Conservation (phyloP, 2,888 invertebrate genomes). For the Microdon myrmicae region DNA sequence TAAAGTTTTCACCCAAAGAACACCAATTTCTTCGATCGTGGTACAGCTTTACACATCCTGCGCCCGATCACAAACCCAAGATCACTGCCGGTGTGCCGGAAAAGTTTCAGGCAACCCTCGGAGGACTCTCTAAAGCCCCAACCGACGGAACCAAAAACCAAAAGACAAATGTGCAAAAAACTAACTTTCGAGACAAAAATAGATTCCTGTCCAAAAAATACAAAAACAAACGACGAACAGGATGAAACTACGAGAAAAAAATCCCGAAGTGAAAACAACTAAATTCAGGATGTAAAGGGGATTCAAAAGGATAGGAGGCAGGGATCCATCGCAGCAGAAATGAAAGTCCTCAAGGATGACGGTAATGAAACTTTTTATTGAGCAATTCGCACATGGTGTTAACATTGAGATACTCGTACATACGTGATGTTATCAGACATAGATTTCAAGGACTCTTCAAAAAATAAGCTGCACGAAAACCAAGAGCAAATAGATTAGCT, state of each 20-base stretch:
- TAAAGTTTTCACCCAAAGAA: conserved; percentile 36
- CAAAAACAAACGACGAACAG: background rate
- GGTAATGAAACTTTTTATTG: conserved; percentile 51
- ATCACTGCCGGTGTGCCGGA: no score
- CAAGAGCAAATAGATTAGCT: conserved; percentile 10
- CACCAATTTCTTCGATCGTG: conserved; percentile 19
- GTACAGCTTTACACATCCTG: background rate
- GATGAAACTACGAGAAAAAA: background rate
- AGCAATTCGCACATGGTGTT: conserved; percentile 46
- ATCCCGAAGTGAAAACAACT: background rate
- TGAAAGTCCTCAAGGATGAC: conserved; percentile 34
- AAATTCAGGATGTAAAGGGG: background rate
- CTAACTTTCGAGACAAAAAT: conserved; percentile 41
- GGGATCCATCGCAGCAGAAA: conserved; percentile 10
- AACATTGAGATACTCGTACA: conserved; percentile 23
- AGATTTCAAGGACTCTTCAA: conserved; percentile 24
- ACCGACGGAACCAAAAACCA: conserved; percentile 23
- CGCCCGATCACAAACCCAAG: conserved; percentile 2
- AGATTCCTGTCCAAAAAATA: conserved; percentile 11
- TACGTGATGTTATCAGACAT: conserved; percentile 34
- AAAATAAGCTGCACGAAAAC: no score
- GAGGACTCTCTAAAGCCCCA: conserved; percentile 19
- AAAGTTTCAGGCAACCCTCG: conserved; percentile 31
- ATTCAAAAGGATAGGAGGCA: no score
- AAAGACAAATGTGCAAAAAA: conserved; percentile 32